Percentiles rank a stretch among this genome's conserved stretches.
Evolutionary conservation across 2,113 vertebrate genomes (phyloP).

Genomic region (Pheucticus melanocephalus): DNA sequence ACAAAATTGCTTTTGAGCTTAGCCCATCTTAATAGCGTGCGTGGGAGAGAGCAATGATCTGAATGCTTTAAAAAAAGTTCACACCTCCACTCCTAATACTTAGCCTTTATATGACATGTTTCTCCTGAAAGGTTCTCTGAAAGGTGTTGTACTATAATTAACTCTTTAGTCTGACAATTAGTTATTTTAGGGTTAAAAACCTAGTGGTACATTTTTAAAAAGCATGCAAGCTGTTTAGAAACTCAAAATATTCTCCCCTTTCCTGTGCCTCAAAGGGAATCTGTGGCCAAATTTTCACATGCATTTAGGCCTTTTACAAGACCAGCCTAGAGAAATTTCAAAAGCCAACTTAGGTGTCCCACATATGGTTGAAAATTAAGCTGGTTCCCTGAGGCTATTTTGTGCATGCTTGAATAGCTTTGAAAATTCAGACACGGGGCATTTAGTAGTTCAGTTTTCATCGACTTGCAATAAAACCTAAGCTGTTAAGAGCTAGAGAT

Average conservation of each 20-base stretch:
- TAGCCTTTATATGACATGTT: not conserved
- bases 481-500: not conserved
- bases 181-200: not conserved
- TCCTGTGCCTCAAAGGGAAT: not conserved
- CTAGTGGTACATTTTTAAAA: not conserved
- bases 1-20: not conserved
- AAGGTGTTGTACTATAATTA: not conserved
- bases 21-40: not conserved
- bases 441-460: not conserved
- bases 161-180: not conserved
- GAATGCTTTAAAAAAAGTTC: not conserved
- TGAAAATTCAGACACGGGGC: not conserved
- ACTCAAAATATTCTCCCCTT: not conserved
- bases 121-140: not conserved
- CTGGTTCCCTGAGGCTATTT: not conserved
- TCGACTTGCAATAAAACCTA: not conserved
- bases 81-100: not conserved
- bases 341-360: not conserved
- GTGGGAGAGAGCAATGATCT: not conserved
- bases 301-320: not conserved
- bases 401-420: not conserved
- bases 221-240: not conserved
- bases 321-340: not conserved
- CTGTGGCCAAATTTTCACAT: not conserved
- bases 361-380: not conserved